Conservation (phyloP, 2,113 vertebrate genomes). For the Ophiodon elongatus region DNA sequence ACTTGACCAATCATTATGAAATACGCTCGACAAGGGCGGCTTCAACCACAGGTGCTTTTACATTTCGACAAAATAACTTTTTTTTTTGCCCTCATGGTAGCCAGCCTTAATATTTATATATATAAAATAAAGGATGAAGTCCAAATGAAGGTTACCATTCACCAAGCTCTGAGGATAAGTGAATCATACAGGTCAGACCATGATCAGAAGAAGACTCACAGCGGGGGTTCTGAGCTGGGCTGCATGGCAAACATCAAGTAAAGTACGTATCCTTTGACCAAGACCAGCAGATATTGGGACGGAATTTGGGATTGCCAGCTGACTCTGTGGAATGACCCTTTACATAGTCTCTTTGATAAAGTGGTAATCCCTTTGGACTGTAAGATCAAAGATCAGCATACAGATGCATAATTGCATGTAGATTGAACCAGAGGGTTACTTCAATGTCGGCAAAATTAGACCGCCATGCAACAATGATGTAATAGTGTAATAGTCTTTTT, state of each 20-base stretch:
- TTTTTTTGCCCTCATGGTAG: too few relatives aligned
- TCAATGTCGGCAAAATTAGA: neutral
- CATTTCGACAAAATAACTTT: too few relatives aligned
- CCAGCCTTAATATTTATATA: too few relatives aligned
- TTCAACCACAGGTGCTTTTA: too few relatives aligned
- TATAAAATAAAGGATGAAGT: neutral
- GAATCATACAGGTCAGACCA: conserved; percentile 29
- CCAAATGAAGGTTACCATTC: conserved; percentile 8
- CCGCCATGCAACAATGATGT: conserved; percentile 35
- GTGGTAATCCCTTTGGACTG: conserved; percentile 35
- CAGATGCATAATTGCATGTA: conserved; percentile 18
- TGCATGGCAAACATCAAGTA: conserved; percentile 18
- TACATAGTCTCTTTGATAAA: conserved; percentile 58
- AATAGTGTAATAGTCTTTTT: conserved; percentile 2
- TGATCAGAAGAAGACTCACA: conserved; percentile 52
- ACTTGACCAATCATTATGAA: too few relatives aligned
- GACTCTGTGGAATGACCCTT: conserved; percentile 16
- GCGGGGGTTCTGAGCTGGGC: neutral
- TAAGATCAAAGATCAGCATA: conserved; percentile 56
- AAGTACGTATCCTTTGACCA: conserved; percentile 27
- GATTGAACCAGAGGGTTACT: conserved; percentile 24
- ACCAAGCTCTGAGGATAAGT: conserved; percentile 50
- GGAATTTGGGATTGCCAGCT: neutral
- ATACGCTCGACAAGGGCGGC: too few relatives aligned
- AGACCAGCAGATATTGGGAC: neutral